A percentile compares a stretch with the other conserved stretches of the same genome.
These are phyloP conservation scores for Scaptomyza tumidula DNA, from an alignment of 2,888 invertebrate genomes.

Conservation along the genomic window DNA sequence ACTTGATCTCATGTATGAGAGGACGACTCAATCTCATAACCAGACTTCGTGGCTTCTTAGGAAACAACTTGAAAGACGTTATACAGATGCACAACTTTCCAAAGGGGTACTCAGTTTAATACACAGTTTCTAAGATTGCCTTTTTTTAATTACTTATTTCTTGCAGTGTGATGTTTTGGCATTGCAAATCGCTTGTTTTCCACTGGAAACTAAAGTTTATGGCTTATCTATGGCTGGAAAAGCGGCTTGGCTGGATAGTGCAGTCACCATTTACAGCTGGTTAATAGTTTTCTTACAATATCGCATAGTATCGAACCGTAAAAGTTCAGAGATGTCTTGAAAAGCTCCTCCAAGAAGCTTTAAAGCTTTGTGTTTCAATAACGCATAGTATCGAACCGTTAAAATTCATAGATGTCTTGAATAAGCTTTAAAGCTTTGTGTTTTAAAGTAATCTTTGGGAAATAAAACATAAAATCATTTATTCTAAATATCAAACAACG, in stretches of 20 bases:
- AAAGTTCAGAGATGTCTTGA: too few species aligned
- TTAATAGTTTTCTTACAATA: conserved; percentile 39
- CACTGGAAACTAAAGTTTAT: conserved; percentile 22
- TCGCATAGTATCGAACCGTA: too few species aligned
- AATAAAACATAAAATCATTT: too few species aligned
- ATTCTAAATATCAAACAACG: too few species aligned
- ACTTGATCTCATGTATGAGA: conserved; percentile 28
- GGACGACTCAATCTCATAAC: conserved; percentile 7
- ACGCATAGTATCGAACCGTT: background rate
- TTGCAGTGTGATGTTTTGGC: conserved; percentile 47
- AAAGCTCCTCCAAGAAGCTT: too few species aligned
- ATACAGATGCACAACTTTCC: background rate
- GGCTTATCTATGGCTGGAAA: conserved; percentile 30
- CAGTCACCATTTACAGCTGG: conserved; percentile 35
- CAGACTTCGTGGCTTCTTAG: conserved; percentile 17
- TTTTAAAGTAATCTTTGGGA: too few species aligned
- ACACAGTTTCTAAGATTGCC: rapidly evolving
- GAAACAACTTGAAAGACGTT: background rate
- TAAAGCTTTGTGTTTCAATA: too few species aligned
- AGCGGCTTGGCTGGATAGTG: conserved; percentile 35
- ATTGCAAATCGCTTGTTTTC: conserved; percentile 40
- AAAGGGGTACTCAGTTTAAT: conserved; percentile 21
- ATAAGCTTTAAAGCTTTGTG: too few species aligned
- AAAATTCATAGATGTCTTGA: background rate
- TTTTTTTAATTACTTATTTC: conserved; percentile 9